Conservation (phyloP, 30 jellyfish, hydroid and myxozoan species). For the Catostylus mosaicus region DNA sequence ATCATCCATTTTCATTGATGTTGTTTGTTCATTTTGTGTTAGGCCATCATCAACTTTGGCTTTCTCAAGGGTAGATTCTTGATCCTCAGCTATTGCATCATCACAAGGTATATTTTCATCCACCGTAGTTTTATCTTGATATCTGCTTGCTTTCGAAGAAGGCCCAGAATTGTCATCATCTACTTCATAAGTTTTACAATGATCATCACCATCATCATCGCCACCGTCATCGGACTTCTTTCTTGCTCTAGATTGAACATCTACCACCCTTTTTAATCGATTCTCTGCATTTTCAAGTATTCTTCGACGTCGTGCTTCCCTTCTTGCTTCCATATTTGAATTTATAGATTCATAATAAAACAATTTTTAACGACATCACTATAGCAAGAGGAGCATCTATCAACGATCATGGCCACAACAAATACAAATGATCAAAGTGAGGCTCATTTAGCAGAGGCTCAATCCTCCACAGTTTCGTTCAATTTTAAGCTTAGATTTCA, state of each 20-base stretch:
- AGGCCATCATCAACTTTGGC: not conserved
- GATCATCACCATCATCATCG: not conserved
- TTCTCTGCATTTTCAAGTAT: conserved; percentile 56
- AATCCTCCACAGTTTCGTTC: not conserved
- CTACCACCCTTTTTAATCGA: conserved; percentile 49
- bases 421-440: not conserved
- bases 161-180: not conserved
- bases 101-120: not conserved
- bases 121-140: not conserved
- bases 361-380: no score
- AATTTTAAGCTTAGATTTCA: not conserved
- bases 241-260: conserved; percentile 30
- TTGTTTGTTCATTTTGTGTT: not conserved
- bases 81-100: not conserved
- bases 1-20: not conserved
- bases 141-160: not conserved
- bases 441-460: not conserved
- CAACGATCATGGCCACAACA: no score
- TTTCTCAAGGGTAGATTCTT: not conserved
- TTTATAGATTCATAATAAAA: no score
- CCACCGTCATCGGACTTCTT: conserved; percentile 1
- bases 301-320: conserved; percentile 63
- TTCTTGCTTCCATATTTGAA: conserved; percentile 47
- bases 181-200: not conserved
- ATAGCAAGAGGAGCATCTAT: no score